Percentiles rank a stretch among this genome's conserved stretches.
These are phyloP conservation scores for Aphrophora alni DNA, from an alignment of 2,888 invertebrate species.

Conservation along the genomic window DNA sequence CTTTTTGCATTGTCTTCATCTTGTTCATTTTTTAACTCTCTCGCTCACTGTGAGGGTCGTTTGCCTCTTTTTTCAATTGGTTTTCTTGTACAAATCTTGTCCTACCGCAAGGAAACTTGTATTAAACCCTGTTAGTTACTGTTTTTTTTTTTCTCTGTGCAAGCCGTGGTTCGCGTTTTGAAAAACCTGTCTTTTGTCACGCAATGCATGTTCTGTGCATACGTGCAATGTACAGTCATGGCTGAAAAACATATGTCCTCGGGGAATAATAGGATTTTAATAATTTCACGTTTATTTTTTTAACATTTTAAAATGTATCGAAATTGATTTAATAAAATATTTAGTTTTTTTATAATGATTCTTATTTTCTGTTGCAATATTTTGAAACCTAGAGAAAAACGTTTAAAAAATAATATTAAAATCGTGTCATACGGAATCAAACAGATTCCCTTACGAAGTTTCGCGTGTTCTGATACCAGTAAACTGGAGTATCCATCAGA, in stretches of 20 bases:
- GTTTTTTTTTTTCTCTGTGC: not conserved
- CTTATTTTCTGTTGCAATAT: no score
- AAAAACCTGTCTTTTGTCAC: constrained; percentile 20
- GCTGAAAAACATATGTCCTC: not conserved
- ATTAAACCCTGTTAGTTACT: constrained; percentile 34
- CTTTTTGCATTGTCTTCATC: constrained; percentile 43
- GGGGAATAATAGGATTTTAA: no score
- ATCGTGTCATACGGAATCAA: no score
- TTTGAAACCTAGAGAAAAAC: no score
- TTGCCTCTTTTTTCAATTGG: constrained; percentile 39
- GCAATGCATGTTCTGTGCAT: constrained; percentile 25
- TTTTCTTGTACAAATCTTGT: constrained; percentile 42
- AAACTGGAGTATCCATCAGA: no score
- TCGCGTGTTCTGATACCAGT: no score
- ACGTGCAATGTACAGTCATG: constrained; percentile 26
- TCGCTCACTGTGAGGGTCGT: constrained; percentile 29
- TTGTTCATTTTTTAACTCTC: constrained; percentile 38
- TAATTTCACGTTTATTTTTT: no score
- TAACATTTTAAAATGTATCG: no score
- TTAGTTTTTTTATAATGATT: no score
- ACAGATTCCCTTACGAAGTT: no score
- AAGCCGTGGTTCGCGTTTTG: not conserved
- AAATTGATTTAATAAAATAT: no score
- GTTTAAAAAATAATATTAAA: no score
- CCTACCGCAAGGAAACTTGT: constrained; percentile 42